phyloP scores from a whole-genome alignment of 35 echinoderm and acorn worm species.

The Ophioderma brevispina region DNA sequence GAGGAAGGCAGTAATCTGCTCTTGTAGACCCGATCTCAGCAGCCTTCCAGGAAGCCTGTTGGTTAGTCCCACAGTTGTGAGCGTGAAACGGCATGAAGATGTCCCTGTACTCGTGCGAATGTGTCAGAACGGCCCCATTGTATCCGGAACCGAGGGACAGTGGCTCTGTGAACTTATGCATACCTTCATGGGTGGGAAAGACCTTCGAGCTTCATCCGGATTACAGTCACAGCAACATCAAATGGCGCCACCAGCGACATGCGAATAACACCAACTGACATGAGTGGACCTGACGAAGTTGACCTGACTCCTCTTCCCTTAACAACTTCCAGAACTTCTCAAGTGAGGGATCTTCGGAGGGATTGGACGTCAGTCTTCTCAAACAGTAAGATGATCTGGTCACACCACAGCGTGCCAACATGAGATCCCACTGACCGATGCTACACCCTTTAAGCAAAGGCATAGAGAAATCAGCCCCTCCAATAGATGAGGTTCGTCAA shows the following conservation, averaged over 20 bases:
- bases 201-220: not conserved
- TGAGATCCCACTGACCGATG: not conserved
- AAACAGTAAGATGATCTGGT: not conserved
- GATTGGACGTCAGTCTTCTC: not conserved
- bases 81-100: not conserved
- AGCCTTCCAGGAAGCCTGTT: not conserved
- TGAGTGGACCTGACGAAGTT: no score
- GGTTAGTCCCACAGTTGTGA: not conserved
- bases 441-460: not conserved
- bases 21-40: not conserved
- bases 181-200: not conserved
- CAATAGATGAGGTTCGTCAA: not conserved
- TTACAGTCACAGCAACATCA: not conserved
- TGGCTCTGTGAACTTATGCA: not conserved
- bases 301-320: no score
- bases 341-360: not conserved
- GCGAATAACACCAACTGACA: not conserved
- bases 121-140: not conserved
- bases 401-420: not conserved
- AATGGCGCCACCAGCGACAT: not conserved
- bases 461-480: not conserved
- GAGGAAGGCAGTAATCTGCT: not conserved
- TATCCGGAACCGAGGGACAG: not conserved
- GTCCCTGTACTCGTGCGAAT: conserved; percentile 9
- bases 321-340: no score